Conservation (phyloP, 2,113 vertebrate genomes). For the Opisthocomus hoazin region DNA sequence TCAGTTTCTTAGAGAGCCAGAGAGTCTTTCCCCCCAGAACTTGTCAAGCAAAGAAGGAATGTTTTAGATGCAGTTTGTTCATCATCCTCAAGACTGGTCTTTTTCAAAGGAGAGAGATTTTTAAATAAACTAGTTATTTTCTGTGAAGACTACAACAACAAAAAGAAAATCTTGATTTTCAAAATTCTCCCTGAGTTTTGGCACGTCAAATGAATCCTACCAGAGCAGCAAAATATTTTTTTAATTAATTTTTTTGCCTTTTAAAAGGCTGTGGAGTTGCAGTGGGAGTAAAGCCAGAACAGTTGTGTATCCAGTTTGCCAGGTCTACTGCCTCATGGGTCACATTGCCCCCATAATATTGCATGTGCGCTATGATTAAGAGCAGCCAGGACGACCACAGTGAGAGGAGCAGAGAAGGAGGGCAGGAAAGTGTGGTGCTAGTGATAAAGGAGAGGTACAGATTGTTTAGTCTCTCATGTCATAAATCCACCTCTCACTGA, state of each 20-base stretch:
- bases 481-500: neutral
- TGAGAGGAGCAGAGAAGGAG: neutral
- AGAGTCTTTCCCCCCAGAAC: neutral
- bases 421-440: neutral
- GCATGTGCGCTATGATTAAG: neutral
- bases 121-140: neutral
- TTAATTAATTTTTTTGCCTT: neutral
- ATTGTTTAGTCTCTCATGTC: neutral
- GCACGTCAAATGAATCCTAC: neutral
- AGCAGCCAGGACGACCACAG: neutral
- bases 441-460: neutral
- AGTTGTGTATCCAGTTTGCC: neutral
- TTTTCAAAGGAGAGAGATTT: neutral
- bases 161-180: neutral
- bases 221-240: neutral
- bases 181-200: neutral
- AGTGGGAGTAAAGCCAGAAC: neutral
- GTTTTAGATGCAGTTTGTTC: neutral
- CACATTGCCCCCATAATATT: neutral
- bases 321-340: neutral
- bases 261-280: neutral
- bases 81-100: neutral
- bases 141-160: neutral
- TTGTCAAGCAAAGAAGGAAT: neutral
- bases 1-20: neutral